These are phyloP conservation scores for Dynastes hyllus DNA, from an alignment of 2,888 invertebrate species.

Conservation along the genomic window DNA sequence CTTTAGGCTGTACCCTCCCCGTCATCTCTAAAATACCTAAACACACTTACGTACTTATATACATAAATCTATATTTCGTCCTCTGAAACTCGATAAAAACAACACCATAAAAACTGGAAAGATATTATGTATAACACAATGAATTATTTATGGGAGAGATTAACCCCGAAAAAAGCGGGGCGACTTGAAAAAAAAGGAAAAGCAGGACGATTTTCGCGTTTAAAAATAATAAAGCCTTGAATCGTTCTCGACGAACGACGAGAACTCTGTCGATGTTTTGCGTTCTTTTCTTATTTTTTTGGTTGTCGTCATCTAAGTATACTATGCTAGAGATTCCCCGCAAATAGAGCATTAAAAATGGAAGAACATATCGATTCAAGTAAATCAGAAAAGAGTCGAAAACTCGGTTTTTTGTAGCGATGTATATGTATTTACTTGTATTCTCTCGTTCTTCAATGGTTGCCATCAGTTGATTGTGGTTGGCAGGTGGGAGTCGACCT, in stretches of 20 bases:
- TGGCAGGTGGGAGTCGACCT: no score
- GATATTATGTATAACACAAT: conserved; percentile 11
- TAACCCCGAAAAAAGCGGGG: neutral
- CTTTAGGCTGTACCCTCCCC: neutral
- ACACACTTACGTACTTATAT: neutral
- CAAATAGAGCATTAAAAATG: conserved; percentile 39
- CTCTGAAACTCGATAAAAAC: neutral
- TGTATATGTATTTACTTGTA: neutral
- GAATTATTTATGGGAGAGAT: conserved; percentile 7
- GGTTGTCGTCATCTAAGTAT: conserved; percentile 11
- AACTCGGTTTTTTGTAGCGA: neutral
- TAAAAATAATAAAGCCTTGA: conserved; percentile 35
- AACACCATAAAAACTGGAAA: conserved; percentile 1
- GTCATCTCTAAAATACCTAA: neutral
- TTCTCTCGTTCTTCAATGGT: no score
- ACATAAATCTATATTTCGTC: conserved; percentile 12
- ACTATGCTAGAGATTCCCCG: conserved; percentile 7
- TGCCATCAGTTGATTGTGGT: no score
- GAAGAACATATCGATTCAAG: conserved; percentile 27
- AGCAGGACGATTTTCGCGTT: conserved; percentile 18
- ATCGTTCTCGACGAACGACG: neutral
- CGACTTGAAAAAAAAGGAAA: neutral
- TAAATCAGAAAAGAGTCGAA: conserved; percentile 12
- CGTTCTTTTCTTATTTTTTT: conserved; percentile 18
- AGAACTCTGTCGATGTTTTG: conserved; percentile 2